Conservation (phyloP, 2,113 vertebrate genomes). For the Rhombomys opimus region DNA sequence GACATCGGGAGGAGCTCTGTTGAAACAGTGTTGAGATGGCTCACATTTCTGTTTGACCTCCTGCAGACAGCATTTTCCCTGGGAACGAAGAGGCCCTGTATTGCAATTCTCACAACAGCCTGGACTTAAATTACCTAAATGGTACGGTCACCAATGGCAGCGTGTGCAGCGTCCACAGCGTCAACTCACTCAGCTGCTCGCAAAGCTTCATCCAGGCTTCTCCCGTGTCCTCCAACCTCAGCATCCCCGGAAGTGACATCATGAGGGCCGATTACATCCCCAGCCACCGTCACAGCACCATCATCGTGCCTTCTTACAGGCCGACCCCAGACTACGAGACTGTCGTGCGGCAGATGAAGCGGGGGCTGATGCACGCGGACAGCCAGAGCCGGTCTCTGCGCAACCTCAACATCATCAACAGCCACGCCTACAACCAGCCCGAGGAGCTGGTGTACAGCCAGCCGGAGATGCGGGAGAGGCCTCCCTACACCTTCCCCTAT, state of each 20-base stretch:
- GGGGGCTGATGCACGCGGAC: conserved; percentile 89
- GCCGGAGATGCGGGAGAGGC: conserved; percentile 95
- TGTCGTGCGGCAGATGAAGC: conserved; percentile 96
- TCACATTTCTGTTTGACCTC: conserved; percentile 61
- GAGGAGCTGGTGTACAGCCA: conserved; percentile 97
- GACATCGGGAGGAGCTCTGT: background rate
- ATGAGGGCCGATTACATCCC: conserved; percentile 96
- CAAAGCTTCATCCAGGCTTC: conserved; percentile 95
- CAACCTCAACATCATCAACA: conserved; percentile 96
- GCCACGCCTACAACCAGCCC: conserved; percentile 94
- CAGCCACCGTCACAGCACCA: conserved; percentile 96
- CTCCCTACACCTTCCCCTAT: conserved; percentile 88
- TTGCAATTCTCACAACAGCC: conserved; percentile 95
- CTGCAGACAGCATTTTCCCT: conserved; percentile 95
- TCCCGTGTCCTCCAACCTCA: conserved; percentile 96
- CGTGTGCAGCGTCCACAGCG: conserved; percentile 95
- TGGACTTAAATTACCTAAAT: conserved; percentile 94
- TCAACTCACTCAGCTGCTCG: conserved; percentile 96
- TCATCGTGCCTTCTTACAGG: conserved; percentile 96
- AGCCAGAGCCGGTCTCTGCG: conserved; percentile 96
- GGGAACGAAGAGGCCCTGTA: conserved; percentile 94
- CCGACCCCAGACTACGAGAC: conserved; percentile 97
- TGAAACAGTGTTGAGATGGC: background rate
- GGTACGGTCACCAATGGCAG: conserved; percentile 95
- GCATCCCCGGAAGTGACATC: conserved; percentile 95